Evolutionary conservation across 2,113 vertebrate species (phyloP).

Genomic region (Himantopus leucocephalus): DNA sequence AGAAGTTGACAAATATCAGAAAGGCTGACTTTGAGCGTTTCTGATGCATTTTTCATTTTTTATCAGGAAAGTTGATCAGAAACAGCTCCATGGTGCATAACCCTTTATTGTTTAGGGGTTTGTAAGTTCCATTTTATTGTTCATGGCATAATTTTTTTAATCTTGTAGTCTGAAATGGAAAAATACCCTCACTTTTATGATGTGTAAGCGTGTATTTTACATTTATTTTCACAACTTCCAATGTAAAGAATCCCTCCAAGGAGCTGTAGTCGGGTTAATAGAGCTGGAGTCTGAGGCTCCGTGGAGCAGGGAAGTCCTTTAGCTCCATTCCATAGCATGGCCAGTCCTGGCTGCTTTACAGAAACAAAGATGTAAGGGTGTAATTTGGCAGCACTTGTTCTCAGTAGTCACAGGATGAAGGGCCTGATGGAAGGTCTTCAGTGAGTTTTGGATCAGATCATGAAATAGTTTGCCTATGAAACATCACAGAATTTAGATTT

Average conservation of each 20-base stretch:
- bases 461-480: not conserved
- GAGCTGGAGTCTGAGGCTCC: not conserved
- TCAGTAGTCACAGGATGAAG: not conserved
- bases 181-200: not conserved
- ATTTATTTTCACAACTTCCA: conserved; percentile 40
- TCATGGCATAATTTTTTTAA: not conserved
- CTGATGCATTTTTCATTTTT: not conserved
- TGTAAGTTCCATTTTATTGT: conserved; percentile 12
- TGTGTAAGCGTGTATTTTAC: conserved; percentile 20
- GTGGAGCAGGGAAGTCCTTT: not conserved
- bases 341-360: not conserved
- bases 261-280: conserved; percentile 2
- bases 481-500: not conserved
- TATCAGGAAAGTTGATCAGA: not conserved
- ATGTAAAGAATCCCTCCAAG: not conserved
- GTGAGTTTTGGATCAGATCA: not conserved
- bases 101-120: not conserved
- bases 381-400: not conserved
- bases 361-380: not conserved
- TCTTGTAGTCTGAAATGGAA: not conserved
- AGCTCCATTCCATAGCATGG: not conserved
- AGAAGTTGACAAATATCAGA: not conserved
- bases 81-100: not conserved
- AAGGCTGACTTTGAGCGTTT: not conserved
- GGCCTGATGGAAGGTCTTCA: not conserved